Evolutionary conservation across 64 coral and sea anemone genomes (phyloP), one percentile per base, ranked within the genome.

Genomic region (Orbicella faveolata): DNA sequence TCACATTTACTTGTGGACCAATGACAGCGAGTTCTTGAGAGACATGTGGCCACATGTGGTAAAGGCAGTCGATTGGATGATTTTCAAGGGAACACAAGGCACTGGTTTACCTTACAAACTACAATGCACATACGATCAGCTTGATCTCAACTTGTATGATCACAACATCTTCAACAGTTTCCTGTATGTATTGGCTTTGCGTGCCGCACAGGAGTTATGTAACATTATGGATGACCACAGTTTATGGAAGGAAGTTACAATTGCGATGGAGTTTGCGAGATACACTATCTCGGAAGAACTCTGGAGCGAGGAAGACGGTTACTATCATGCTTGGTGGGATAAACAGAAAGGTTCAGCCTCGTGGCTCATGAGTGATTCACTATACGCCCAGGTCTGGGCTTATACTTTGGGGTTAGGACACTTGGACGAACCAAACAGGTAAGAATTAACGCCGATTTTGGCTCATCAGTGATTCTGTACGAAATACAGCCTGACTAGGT

Each of bases 271-370:
- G 7, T 18, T 61, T 8, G 92, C 84, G 26, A 62, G 54, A 10
- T 1, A 77, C 4, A 44, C 23, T 36, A 94, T 94, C 44, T 75
- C 75, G 33, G 73, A 89, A 84, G 92, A 94, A 36, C 63, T 94
- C 34, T 94, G 92, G 92, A 83, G 88, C 64, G 79, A 93, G 77
- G 26, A 93, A 63, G 76, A 89, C 66, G 70, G 79, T 19, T 94
- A 84, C 69, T 89, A 85, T 89, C 92, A 78, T 73, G 92, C 92
- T 72, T 94, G 92, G 92, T 94, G 92, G 92, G 92, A 94, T 26
- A 73, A 68, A 35, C 8, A 79, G 51, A 64, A 84, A 23, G 92
- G 92, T 57, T 89, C 79, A 23, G 87, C 92, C 1, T 75, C 81
- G 36, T 94, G 92, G 87, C 61, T 94, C 11, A 94, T 94, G 87